These are phyloP conservation scores for Tachina fera DNA, from an alignment of 2,888 invertebrate genomes.

Conservation along the genomic window DNA sequence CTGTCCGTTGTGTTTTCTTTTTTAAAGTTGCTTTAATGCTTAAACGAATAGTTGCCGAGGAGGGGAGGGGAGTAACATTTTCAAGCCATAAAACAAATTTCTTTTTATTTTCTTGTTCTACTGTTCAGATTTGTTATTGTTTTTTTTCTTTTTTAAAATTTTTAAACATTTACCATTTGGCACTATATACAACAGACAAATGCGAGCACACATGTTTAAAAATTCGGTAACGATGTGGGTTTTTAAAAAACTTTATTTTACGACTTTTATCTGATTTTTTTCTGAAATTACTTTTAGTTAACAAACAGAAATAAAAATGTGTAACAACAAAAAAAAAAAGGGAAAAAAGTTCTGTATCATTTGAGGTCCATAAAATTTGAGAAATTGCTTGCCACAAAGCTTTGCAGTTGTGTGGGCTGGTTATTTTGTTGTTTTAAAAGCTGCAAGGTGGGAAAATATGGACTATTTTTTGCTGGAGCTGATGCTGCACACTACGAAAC, in stretches of 20 bases:
- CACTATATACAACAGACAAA: background rate
- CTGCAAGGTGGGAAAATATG: background rate
- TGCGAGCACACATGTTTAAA: background rate
- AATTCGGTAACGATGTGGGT: background rate
- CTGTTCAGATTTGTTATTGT: background rate
- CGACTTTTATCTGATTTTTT: slow-evolving; percentile 25
- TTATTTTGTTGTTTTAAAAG: background rate
- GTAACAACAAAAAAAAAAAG: too few species aligned
- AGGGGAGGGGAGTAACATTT: slow-evolving; percentile 25
- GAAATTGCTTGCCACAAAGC: slow-evolving; percentile 24
- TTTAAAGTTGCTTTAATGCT: slow-evolving; percentile 23
- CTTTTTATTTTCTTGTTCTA: slow-evolving; percentile 9
- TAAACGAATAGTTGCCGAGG: slow-evolving; percentile 10
- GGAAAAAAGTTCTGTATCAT: slow-evolving; percentile 43
- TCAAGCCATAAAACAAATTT: slow-evolving; percentile 39
- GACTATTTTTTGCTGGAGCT: background rate
- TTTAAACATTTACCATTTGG: slow-evolving; percentile 31
- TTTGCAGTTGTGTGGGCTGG: slow-evolving; percentile 5
- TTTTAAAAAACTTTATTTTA: slow-evolving; percentile 41
- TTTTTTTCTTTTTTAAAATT: slow-evolving; percentile 6
- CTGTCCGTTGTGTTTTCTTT: background rate
- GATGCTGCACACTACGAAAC: too few species aligned
- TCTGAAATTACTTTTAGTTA: slow-evolving; percentile 32
- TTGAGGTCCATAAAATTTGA: slow-evolving; percentile 53
- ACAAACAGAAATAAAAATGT: too few species aligned